Evolutionary conservation across 2,113 vertebrate species (phyloP).

Genomic region (Tupaia chinensis): DNA sequence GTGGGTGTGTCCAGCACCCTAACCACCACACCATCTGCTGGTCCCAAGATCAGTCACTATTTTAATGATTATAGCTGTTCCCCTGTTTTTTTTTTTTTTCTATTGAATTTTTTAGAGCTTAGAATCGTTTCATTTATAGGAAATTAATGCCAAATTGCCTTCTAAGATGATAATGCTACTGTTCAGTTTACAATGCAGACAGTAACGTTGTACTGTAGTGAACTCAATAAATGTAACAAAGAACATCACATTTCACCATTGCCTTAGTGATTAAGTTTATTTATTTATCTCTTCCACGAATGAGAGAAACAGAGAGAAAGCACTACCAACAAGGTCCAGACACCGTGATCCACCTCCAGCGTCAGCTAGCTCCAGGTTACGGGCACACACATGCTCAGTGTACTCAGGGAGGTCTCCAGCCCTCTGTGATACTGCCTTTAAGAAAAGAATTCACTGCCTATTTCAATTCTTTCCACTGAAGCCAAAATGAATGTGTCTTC

Average conservation of each 20-base stretch:
- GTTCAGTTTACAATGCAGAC: not conserved
- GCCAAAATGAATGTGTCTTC: not conserved
- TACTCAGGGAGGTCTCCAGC: too few species aligned
- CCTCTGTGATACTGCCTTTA: not conserved
- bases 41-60: not conserved
- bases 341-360: too few species aligned
- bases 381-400: too few species aligned
- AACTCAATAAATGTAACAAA: accelerated
- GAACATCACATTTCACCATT: not conserved
- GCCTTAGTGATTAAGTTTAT: too few species aligned
- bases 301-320: too few species aligned
- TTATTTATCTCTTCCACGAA: too few species aligned
- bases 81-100: not conserved
- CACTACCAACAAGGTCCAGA: too few species aligned
- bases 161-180: not conserved
- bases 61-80: not conserved
- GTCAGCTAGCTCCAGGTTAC: too few species aligned
- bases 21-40: too few species aligned
- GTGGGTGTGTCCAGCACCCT: too few species aligned
- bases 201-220: accelerated
- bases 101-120: not conserved
- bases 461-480: not conserved
- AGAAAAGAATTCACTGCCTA: not conserved
- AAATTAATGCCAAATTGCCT: not conserved
- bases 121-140: not conserved